Conservation (phyloP, 2,888 invertebrate genomes). For the Parnassius smintheus region DNA sequence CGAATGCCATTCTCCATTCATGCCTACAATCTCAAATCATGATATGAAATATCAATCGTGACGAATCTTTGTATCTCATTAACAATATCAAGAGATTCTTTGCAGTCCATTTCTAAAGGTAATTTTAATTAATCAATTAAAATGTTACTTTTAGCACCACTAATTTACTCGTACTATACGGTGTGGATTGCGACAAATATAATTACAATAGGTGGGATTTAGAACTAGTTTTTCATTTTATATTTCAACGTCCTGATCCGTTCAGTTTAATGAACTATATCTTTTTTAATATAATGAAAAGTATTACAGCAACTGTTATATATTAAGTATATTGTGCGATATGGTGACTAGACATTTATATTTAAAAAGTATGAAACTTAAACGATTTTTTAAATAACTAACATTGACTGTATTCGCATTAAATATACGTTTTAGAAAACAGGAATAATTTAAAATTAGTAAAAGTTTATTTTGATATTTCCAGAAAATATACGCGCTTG, state of each 20-base stretch:
- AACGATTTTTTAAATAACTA: background rate
- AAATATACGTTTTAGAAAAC: no score
- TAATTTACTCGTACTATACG: conserved; percentile 31
- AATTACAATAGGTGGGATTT: conserved; percentile 42
- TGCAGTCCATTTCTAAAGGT: conserved; percentile 1
- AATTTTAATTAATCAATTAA: conserved; percentile 16
- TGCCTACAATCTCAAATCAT: conserved; percentile 6
- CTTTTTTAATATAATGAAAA: background rate
- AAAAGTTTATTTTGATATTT: no score
- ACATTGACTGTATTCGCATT: no score
- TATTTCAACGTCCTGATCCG: conserved; percentile 10
- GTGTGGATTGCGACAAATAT: conserved; percentile 30
- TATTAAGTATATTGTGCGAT: conserved; percentile 19
- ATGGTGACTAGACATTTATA: conserved; percentile 20
- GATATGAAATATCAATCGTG: conserved; percentile 7
- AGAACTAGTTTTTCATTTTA: conserved; percentile 27
- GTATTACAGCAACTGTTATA: background rate
- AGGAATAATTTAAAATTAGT: no score
- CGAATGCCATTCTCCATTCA: conserved; percentile 17
- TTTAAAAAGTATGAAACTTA: background rate
- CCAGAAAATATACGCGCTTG: no score
- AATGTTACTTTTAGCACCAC: conserved; percentile 42
- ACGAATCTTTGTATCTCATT: conserved; percentile 4
- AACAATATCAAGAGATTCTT: conserved; percentile 30
- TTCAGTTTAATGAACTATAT: conserved; percentile 1